Base-by-base conservation (phyloP, 1,140 invertebrate genomes). In the Diorhabda elongata region DNA sequence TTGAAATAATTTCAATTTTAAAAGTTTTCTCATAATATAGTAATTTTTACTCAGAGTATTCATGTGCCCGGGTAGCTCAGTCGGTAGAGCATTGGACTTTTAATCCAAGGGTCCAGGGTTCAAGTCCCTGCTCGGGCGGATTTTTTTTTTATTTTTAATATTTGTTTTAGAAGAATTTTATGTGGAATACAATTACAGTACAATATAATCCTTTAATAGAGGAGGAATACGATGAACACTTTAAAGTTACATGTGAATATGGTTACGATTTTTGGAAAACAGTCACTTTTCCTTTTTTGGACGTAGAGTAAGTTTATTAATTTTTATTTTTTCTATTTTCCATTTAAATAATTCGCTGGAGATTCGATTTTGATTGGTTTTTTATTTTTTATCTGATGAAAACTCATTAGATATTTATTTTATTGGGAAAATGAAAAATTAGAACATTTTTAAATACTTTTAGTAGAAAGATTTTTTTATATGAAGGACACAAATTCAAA, bases 201-300 rank as follows among this genome's bases (percentile, higher is more conserved):
- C 95, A 97, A 77, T 97, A 97, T 82, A 97, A 96, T 82, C 88
- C 94, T 0, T 80, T 96, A 61, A 97, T 97, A 69, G 94, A 97
- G 79, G 94, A 96, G 80, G 94, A 97, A 79, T 93, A 92, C 82
- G 94, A 97, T 81, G 94, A 97, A 76, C 94, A 97, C 78, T 97
- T 96, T 79, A 94, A 95, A 82, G 94, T 97, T n/a, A 96, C 94
- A 4, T 97, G 95, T 82, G 94, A 97, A 81, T 97, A 97, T 79
- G 95, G 94, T 59, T 96, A 96, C 80, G 94, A 97, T 80, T 96
- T 96, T 82, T 96, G 94, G 94, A 96, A 96, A 83, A 97, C 94
- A 0, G 94, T 97, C 43, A 96, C 94, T 0, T 97, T 97, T 83
- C 94, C 94, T 1, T 95, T 96, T 80, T 84, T 97, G 43, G 94